Percentiles rank a stretch among this genome's conserved stretches.
Evolutionary conservation across 1,140 invertebrate genomes (phyloP).

Genomic region (Drosophila pandora): DNA sequence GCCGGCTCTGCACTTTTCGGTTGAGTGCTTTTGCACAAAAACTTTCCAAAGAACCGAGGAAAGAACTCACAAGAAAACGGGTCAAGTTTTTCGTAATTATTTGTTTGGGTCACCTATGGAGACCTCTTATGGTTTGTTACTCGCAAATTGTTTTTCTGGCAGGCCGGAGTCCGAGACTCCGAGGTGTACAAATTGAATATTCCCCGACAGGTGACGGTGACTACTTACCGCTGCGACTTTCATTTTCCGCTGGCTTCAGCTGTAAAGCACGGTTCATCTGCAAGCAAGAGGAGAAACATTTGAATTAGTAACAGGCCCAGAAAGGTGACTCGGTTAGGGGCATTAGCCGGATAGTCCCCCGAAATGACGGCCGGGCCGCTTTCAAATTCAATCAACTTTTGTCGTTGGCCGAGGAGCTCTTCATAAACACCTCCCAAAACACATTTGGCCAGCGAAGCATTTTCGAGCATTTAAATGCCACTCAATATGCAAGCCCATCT

Average conservation of each 20-base stretch:
- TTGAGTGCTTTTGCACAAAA: conserved; percentile 56
- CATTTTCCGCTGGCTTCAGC: conserved; percentile 99
- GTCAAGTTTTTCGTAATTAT: conserved; percentile 77
- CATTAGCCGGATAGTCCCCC: conserved; percentile 8
- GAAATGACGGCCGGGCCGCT: neutral
- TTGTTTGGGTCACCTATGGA: conserved; percentile 69
- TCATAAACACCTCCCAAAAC: conserved; percentile 74
- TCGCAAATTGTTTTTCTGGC: conserved; percentile 67
- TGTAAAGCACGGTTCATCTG: conserved; percentile 99
- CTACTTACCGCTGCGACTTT: conserved; percentile 97
- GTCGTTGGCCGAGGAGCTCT: conserved; percentile 52
- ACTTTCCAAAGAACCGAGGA: conserved; percentile 28
- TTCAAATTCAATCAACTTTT: conserved; percentile 44
- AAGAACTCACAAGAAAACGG: conserved; percentile 32
- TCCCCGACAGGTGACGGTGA: conserved; percentile 55
- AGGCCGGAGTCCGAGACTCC: neutral
- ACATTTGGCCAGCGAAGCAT: conserved; percentile 51
- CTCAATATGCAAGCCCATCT: conserved; percentile 78
- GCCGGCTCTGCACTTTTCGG: conserved; percentile 65
- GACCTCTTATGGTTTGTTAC: conserved; percentile 39
- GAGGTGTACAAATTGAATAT: conserved; percentile 11
- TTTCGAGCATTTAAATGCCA: conserved; percentile 81
- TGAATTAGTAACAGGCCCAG: neutral
- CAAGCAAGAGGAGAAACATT: conserved; percentile 70
- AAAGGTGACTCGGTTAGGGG: neutral